Evolutionary conservation across 2,113 vertebrate species (phyloP).

Genomic region (Poicephalus meyeri): DNA sequence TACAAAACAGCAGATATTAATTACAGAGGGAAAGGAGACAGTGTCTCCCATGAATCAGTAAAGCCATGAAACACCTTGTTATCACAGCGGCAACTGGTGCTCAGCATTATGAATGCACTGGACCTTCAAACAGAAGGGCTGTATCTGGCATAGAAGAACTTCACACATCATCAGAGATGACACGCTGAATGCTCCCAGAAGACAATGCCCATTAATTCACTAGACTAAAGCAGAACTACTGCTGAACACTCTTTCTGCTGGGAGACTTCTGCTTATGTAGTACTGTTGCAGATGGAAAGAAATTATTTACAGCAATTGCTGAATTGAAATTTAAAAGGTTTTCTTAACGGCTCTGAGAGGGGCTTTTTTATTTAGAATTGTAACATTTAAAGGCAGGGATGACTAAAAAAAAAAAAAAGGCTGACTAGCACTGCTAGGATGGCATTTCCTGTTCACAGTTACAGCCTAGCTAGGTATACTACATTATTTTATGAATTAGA

Average conservation of each 20-base stretch:
- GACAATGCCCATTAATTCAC: background rate
- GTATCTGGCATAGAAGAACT: background rate
- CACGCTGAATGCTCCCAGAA: background rate
- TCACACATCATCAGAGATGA: background rate
- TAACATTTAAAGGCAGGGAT: background rate
- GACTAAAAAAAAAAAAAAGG: background rate
- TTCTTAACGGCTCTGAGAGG: background rate
- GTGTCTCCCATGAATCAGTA: background rate
- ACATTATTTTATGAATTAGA: background rate
- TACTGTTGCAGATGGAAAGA: background rate
- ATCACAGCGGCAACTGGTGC: background rate
- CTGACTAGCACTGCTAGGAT: background rate
- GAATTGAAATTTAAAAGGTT: background rate
- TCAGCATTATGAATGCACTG: conserved; percentile 3
- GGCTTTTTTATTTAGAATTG: background rate
- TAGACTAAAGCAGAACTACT: background rate
- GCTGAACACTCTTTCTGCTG: background rate
- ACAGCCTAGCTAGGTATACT: background rate
- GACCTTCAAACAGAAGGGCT: background rate
- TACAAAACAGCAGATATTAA: background rate
- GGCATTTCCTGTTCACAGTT: background rate
- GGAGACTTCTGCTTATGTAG: background rate
- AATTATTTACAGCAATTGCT: background rate
- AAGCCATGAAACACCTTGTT: background rate
- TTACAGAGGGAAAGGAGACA: background rate